Percentiles rank a stretch among this genome's conserved stretches.
Evolutionary conservation across 2,888 invertebrate genomes (phyloP).

Genomic region (Amblyjoppa fuscipennis): DNA sequence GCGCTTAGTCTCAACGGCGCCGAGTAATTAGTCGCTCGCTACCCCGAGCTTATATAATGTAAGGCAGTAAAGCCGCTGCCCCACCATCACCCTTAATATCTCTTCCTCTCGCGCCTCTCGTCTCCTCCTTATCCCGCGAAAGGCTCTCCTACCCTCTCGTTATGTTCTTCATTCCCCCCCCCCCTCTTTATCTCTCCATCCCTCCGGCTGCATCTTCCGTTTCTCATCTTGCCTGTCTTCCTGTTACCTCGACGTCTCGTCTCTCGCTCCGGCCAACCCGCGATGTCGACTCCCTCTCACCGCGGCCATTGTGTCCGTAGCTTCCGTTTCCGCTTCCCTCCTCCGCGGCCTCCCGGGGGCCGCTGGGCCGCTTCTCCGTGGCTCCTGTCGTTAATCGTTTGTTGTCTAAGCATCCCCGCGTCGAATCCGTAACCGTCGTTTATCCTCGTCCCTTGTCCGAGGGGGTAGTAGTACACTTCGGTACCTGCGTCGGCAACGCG

Average conservation of each 20-base stretch:
- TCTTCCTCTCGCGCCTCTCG: conserved; percentile 24
- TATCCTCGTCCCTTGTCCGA: conserved; percentile 62
- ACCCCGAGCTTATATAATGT: conserved; percentile 71
- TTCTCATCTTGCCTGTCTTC: conserved; percentile 61
- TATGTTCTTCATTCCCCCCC: conserved; percentile 5
- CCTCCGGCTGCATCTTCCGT: conserved; percentile 51
- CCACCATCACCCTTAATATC: background rate
- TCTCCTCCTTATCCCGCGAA: conserved; percentile 43
- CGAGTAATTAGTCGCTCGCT: conserved; percentile 83
- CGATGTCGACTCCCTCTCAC: conserved; percentile 58
- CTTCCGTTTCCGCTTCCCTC: conserved; percentile 44
- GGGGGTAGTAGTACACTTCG: conserved; percentile 56
- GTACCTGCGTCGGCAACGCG: conserved; percentile 57
- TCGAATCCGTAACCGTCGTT: conserved; percentile 71
- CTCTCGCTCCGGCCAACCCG: conserved; percentile 24
- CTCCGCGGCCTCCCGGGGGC: conserved; percentile 45
- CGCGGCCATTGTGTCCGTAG: conserved; percentile 73
- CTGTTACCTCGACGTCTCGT: conserved; percentile 44
- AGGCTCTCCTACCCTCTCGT: conserved; percentile 54
- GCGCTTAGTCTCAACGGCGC: conserved; percentile 83
- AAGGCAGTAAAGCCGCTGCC: conserved; percentile 68
- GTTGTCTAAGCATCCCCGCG: conserved; percentile 81
- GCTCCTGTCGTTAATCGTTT: conserved; percentile 81
- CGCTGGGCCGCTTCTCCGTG: conserved; percentile 31
- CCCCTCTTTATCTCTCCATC: conserved; percentile 30